Evolutionary conservation across 2,113 vertebrate genomes (phyloP).

Genomic region (Meles meles): DNA sequence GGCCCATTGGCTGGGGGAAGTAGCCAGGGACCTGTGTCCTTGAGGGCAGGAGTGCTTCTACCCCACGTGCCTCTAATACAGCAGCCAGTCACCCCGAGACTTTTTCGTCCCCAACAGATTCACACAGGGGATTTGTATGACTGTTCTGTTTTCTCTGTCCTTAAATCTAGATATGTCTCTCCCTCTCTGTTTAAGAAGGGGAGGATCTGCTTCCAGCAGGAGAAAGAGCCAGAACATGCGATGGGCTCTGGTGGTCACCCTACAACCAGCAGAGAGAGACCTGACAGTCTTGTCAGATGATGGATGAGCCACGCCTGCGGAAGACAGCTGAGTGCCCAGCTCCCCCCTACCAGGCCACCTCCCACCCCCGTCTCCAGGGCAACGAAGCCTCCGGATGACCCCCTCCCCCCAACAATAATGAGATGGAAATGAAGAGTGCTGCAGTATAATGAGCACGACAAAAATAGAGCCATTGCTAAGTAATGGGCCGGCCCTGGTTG

Average conservation of each 20-base stretch:
- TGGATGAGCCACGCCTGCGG: not conserved
- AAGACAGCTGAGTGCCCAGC: not conserved
- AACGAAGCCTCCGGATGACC: not conserved
- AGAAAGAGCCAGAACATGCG: accelerated
- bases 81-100: not conserved
- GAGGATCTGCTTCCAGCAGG: not conserved
- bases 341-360: not conserved
- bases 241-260: not conserved
- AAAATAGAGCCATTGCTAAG: constrained; percentile 32
- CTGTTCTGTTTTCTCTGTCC: constrained; percentile 17
- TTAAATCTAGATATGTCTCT: not conserved
- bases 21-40: not conserved
- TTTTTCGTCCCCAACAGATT: not conserved
- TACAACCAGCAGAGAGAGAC: not conserved
- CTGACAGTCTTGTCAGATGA: not conserved
- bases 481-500: not conserved
- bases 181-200: not conserved
- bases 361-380: not conserved
- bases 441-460: not conserved
- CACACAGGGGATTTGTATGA: not conserved
- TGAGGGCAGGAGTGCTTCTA: not conserved
- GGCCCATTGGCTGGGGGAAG: not conserved
- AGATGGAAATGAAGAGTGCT: constrained; percentile 24
- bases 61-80: not conserved
- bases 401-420: not conserved